Conservation (phyloP, 2,888 invertebrate species). For the Leptinotarsa juncta region DNA sequence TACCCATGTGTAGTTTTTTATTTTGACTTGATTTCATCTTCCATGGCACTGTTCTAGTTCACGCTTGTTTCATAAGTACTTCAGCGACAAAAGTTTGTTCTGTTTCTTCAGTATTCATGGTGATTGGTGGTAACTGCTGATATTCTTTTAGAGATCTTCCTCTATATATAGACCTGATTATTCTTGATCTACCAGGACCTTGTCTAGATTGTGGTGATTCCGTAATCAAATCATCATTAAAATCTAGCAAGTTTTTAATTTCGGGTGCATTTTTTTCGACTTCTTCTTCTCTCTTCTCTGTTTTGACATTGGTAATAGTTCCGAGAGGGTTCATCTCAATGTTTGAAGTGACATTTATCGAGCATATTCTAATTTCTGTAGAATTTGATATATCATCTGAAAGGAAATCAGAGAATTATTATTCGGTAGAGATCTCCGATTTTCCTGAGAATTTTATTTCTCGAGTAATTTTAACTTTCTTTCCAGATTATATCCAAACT, state of each 20-base stretch:
- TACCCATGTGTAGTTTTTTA: too few relatives aligned
- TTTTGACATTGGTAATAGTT: too few relatives aligned
- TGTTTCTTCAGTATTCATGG: not conserved
- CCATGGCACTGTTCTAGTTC: too few relatives aligned
- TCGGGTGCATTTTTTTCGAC: not conserved
- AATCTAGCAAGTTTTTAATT: not conserved
- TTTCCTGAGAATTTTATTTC: conserved; percentile 3
- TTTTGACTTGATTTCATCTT: too few relatives aligned
- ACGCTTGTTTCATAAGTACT: not conserved
- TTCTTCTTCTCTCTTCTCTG: not conserved
- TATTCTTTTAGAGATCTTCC: conserved; percentile 8
- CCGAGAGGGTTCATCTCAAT: not conserved
- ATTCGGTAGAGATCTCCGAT: not conserved
- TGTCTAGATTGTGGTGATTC: too few relatives aligned
- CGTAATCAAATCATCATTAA: too few relatives aligned
- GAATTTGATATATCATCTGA: not conserved
- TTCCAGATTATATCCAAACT: too few relatives aligned
- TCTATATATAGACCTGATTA: not conserved
- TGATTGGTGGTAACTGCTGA: not conserved
- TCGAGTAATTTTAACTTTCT: not conserved
- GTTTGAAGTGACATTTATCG: not conserved
- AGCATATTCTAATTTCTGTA: too few relatives aligned
- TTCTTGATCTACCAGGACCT: conserved; percentile 26
- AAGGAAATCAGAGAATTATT: not conserved
- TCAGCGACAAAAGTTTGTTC: not conserved